Conservation (phyloP, 2,888 invertebrate genomes). For the Chrysodeixis includens region DNA sequence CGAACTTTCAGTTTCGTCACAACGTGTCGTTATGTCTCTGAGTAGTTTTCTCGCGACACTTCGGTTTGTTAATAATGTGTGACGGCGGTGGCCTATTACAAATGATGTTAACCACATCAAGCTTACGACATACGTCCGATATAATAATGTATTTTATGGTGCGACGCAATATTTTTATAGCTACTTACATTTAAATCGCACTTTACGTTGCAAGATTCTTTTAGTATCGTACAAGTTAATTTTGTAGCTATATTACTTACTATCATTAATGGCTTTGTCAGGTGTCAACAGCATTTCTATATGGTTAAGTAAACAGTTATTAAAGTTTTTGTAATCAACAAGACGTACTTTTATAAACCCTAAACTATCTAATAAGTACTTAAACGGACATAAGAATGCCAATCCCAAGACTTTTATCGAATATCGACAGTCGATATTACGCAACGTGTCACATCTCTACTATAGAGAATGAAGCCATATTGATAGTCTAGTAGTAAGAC, state of each 20-base stretch:
- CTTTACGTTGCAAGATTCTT: not conserved
- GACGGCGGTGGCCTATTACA: not conserved
- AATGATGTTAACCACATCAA: not conserved
- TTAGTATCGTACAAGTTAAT: not conserved
- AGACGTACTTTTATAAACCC: too few relatives aligned
- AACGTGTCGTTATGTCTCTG: not conserved
- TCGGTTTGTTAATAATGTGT: not conserved
- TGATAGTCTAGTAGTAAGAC: too few relatives aligned
- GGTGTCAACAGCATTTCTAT: too few relatives aligned
- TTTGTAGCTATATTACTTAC: too few relatives aligned
- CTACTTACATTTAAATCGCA: not conserved
- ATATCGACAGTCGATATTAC: constrained; percentile 17
- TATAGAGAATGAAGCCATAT: too few relatives aligned
- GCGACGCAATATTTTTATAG: not conserved
- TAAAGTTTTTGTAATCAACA: too few relatives aligned
- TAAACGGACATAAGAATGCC: too few relatives aligned
- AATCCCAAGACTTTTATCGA: not conserved
- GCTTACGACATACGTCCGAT: not conserved
- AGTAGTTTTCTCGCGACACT: not conserved
- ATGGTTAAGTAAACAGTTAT: too few relatives aligned
- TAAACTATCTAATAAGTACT: too few relatives aligned
- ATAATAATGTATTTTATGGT: not conserved
- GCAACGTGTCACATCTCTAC: too few relatives aligned
- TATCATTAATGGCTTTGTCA: too few relatives aligned
- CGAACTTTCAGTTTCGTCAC: too few relatives aligned